A percentile compares a stretch with the other conserved stretches of the same genome.
These are phyloP conservation scores for Agrotis clavis DNA, from an alignment of 2,888 invertebrate genomes.

Conservation along the genomic window DNA sequence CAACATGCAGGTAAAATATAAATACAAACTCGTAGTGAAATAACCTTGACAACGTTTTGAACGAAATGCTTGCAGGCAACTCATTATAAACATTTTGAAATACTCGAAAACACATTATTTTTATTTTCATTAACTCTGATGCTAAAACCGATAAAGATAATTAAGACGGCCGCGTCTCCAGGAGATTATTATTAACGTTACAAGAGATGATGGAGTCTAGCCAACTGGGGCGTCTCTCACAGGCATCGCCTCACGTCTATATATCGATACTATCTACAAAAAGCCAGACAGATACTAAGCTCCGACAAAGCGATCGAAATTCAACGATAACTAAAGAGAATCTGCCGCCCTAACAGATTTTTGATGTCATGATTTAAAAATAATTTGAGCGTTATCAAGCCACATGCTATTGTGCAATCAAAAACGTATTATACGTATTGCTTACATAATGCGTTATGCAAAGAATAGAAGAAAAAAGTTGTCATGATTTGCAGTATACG, in stretches of 20 bases:
- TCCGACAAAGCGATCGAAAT: slow-evolving; percentile 43
- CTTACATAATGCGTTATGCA: slow-evolving; percentile 51
- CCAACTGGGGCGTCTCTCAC: slow-evolving; percentile 74
- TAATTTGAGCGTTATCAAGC: slow-evolving; percentile 10
- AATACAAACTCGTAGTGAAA: slow-evolving; percentile 26
- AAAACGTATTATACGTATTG: slow-evolving; percentile 22
- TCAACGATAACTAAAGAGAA: slow-evolving; percentile 31
- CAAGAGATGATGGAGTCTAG: slow-evolving; percentile 71
- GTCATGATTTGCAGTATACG: slow-evolving; percentile 36
- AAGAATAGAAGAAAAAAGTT: slow-evolving; percentile 21
- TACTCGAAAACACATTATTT: not conserved
- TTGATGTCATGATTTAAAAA: slow-evolving; percentile 13
- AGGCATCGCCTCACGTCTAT: slow-evolving; percentile 52
- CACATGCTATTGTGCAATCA: slow-evolving; percentile 49
- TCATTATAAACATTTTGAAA: slow-evolving; percentile 13
- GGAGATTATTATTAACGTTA: slow-evolving; percentile 59
- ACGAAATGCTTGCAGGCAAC: slow-evolving; percentile 16
- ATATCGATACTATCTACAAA: slow-evolving; percentile 52
- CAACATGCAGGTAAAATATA: slow-evolving; percentile 8
- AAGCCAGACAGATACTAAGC: slow-evolving; percentile 40
- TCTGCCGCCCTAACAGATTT: slow-evolving; percentile 18
- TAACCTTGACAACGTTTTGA: slow-evolving; percentile 23
- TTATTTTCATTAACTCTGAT: slow-evolving; percentile 14
- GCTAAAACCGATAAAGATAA: slow-evolving; percentile 40
- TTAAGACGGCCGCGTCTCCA: slow-evolving; percentile 48